Percentiles rank a stretch among this genome's conserved stretches.
Conservation (phyloP, 2,888 invertebrate species). For the Drosophila prostipennis region DNA sequence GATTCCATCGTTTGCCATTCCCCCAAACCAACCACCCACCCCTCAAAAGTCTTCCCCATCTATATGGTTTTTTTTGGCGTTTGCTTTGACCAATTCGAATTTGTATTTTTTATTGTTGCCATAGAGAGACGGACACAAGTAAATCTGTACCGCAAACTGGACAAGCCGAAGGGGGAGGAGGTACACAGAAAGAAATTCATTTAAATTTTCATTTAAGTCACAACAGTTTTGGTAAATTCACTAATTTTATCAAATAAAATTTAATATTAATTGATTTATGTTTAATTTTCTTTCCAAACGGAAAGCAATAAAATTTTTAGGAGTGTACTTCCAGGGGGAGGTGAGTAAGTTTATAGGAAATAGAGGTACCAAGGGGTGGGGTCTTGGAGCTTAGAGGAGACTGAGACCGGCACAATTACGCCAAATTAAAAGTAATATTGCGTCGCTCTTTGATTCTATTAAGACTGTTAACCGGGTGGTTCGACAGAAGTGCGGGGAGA, state of each 20-base stretch:
- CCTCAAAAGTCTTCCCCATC: background rate
- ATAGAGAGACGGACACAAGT: slow-evolving; percentile 12
- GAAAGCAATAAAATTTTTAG: background rate
- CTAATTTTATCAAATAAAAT: too few relatives aligned
- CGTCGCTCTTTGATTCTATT: slow-evolving; percentile 77
- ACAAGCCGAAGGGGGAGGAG: background rate
- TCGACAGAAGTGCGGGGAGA: background rate
- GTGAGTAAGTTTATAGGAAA: background rate
- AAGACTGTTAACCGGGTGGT: slow-evolving; percentile 63
- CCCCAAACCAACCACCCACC: background rate
- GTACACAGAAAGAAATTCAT: slow-evolving; percentile 1
- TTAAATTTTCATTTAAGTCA: too few relatives aligned
- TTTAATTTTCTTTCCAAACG: too few relatives aligned
- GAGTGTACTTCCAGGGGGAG: slow-evolving; percentile 3
- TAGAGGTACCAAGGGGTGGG: slow-evolving; percentile 4
- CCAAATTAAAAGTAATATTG: slow-evolving; percentile 70
- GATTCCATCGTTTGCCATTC: slow-evolving; percentile 58
- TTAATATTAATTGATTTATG: too few relatives aligned
- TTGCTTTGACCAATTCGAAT: slow-evolving; percentile 39
- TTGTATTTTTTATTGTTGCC: slow-evolving; percentile 33
- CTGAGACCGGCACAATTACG: slow-evolving; percentile 61
- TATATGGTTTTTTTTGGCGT: background rate
- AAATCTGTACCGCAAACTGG: slow-evolving; percentile 31
- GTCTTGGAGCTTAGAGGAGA: background rate
- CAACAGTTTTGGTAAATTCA: too few relatives aligned